phyloP scores from a whole-genome alignment of 2,888 invertebrate genomes.

The Steromphala cineraria region DNA sequence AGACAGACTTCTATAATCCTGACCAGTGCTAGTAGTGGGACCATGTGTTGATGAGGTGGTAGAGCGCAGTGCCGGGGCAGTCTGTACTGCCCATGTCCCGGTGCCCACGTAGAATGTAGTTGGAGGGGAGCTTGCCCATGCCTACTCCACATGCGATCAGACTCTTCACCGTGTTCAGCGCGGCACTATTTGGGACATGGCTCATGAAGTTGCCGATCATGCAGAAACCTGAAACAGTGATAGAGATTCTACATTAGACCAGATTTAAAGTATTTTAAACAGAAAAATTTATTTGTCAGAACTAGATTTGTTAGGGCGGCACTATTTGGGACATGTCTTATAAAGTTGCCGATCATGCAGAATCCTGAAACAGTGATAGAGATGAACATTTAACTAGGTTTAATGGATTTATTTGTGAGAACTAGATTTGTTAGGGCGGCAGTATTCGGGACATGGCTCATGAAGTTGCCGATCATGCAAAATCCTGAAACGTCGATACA shows the following conservation, averaged over 20 bases:
- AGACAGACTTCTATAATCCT: too few relatives aligned
- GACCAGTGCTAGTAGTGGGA: neutral
- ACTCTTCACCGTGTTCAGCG: slow-evolving; percentile 52
- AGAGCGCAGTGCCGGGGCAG: slow-evolving; percentile 24
- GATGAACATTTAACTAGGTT: too few relatives aligned
- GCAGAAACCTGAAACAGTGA: slow-evolving; percentile 49
- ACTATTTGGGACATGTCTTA: too few relatives aligned
- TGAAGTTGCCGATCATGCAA: slow-evolving; percentile 67
- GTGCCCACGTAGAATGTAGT: slow-evolving; percentile 29
- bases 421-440: slow-evolving; percentile 44
- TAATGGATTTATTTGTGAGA: too few relatives aligned
- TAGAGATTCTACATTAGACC: too few relatives aligned
- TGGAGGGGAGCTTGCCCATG: slow-evolving; percentile 11
- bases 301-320: too few relatives aligned
- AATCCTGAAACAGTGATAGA: too few relatives aligned
- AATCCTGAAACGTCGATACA: slow-evolving; percentile 42
- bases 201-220: slow-evolving; percentile 64
- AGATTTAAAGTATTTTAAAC: too few relatives aligned
- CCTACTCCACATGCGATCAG: slow-evolving; percentile 21
- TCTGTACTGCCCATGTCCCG: slow-evolving; percentile 23
- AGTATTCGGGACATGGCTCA: slow-evolving; percentile 52
- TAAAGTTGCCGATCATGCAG: too few relatives aligned
- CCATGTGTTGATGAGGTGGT: slow-evolving; percentile 24
- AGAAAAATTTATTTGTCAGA: too few relatives aligned
- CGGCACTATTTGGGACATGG: slow-evolving; percentile 55